Conservation (phyloP, 2,888 invertebrate genomes). For the Scelioninae gen. 1 region DNA sequence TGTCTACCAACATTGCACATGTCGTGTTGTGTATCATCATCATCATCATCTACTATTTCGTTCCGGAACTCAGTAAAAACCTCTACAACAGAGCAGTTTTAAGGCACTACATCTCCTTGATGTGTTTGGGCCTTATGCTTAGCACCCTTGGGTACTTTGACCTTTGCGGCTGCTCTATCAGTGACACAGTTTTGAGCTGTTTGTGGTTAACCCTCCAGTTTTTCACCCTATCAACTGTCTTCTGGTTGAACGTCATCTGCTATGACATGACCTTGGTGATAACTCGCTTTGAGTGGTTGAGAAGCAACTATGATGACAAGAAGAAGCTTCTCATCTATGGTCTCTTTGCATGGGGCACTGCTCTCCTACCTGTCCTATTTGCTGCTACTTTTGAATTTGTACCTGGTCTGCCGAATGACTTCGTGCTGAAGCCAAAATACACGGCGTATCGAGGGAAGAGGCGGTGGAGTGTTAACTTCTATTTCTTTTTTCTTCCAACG, state of each 20-base stretch:
- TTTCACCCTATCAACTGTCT: constrained; percentile 77
- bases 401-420: constrained; percentile 69
- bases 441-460: constrained; percentile 71
- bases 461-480: constrained; percentile 74
- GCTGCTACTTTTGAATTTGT: constrained; percentile 74
- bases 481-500: constrained; percentile 76
- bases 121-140: constrained; percentile 73
- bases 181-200: constrained; percentile 52
- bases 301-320: constrained; percentile 69
- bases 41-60: constrained; percentile 74
- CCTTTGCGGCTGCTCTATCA: constrained; percentile 67
- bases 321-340: constrained; percentile 73
- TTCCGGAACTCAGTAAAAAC: constrained; percentile 74
- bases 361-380: constrained; percentile 71
- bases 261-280: constrained; percentile 78
- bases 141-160: constrained; percentile 72
- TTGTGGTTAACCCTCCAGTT: constrained; percentile 76
- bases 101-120: constrained; percentile 75
- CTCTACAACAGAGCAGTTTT: constrained; percentile 77
- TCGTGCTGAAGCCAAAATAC: constrained; percentile 71
- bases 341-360: constrained; percentile 71
- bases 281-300: constrained; percentile 75
- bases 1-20: constrained; percentile 77
- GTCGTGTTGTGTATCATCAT: constrained; percentile 75
- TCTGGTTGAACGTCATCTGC: constrained; percentile 78